Evolutionary conservation across 2,797 vertebrate genomes (phyloP).

Genomic region (Anomalospiza imberbis): DNA sequence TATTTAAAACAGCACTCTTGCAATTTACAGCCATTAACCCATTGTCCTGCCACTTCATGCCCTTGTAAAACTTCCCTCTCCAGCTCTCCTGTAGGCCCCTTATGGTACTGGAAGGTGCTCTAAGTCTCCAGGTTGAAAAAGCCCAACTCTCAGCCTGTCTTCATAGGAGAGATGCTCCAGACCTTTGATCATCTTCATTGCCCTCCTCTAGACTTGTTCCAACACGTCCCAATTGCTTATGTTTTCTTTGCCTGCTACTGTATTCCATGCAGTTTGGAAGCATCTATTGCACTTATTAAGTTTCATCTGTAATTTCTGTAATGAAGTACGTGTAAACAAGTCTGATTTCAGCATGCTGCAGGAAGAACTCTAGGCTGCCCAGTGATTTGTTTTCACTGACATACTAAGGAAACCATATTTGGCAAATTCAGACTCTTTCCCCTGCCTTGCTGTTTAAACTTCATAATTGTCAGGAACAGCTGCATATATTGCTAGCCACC

Average conservation of each 20-base stretch:
- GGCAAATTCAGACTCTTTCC: constrained; percentile 49
- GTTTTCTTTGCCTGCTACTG: constrained; percentile 9
- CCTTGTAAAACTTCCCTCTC: neutral
- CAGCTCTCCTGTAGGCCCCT: neutral
- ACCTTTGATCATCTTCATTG: neutral
- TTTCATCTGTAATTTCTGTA: neutral
- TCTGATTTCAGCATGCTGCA: constrained; percentile 16
- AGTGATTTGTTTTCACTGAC: constrained; percentile 32
- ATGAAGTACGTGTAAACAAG: neutral
- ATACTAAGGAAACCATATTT: constrained; percentile 56
- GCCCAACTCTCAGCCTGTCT: neutral
- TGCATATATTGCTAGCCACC: constrained; percentile 47
- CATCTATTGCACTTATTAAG: neutral
- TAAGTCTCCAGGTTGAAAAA: neutral
- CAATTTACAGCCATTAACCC: neutral
- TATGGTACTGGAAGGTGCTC: neutral
- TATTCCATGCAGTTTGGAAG: neutral
- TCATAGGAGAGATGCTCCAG: neutral
- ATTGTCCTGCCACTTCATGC: neutral
- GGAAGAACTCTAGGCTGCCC: neutral
- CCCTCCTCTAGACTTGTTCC: neutral
- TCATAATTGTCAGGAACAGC: constrained; percentile 62
- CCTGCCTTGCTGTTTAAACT: constrained; percentile 5
- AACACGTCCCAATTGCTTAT: neutral
- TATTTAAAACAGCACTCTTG: neutral